Evolutionary conservation across 2,113 vertebrate species (phyloP).

Genomic region (Ceyx cyanopectus): DNA sequence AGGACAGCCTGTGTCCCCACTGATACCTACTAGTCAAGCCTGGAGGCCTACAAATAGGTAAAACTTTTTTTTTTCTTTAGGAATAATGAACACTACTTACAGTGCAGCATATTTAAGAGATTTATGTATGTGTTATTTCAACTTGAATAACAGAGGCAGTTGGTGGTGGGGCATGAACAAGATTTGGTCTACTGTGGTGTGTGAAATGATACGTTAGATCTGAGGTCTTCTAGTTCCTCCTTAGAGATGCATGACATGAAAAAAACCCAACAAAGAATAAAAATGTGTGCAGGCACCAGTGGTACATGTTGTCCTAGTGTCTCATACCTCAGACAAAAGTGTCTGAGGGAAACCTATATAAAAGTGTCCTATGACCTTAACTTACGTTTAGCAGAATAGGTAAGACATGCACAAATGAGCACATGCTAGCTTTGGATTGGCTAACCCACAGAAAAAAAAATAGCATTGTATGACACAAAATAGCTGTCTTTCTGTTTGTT

Average conservation of each 20-base stretch:
- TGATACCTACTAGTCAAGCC: neutral
- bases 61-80: neutral
- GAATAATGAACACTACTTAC: neutral
- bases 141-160: neutral
- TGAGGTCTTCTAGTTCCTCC: neutral
- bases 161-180: neutral
- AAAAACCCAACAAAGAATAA: neutral
- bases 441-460: neutral
- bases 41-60: neutral
- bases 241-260: neutral
- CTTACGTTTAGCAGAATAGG: neutral
- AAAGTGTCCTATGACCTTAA: neutral
- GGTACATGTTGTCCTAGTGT: neutral
- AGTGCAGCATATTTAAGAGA: neutral
- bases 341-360: neutral
- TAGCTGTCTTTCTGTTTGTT: neutral
- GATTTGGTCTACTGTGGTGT: neutral
- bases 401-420: neutral
- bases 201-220: neutral
- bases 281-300: neutral
- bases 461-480: neutral
- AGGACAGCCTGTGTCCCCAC: neutral
- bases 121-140: neutral
- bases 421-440: neutral
- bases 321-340: accelerated